Evolutionary conservation across 2,797 vertebrate species (phyloP), one percentile per base, ranked within the genome.

Genomic region (Heliangelus exortis): DNA sequence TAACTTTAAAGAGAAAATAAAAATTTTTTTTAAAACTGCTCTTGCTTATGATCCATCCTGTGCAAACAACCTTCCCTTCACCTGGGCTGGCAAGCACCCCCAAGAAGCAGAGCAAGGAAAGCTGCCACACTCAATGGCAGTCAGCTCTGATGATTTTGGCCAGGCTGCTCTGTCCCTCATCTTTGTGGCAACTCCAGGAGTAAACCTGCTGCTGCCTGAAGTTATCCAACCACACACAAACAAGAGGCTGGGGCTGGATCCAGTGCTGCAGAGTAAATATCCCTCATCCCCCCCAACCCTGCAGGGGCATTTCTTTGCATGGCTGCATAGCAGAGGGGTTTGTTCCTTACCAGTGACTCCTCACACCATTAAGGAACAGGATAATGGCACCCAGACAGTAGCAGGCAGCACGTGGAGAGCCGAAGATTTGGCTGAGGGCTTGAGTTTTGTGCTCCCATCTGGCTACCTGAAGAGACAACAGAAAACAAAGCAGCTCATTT

Each of bases 341-440:
- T 47, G 85, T 12, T 73, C 77, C 98, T 98, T 97, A 99, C 99
- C 99, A 99, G 97, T 99, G 98, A 72, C 98, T 99, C 54, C 99
- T 98, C 87, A 98, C 98, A 7, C 98, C 84, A 45, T 99, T 99
- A 65, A 99, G 98, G 39, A 98, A 84, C 71, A 99, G 84, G 95
- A 99, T 98, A 87, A 98, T 59, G 0, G 96, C 45, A 0, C 98
- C 99, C 82, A 99, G 97, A 90, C 93, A 96, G 97, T 98, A 99
- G 92, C 99, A 99, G 89, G 98, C 99, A 79, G 97, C 15, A 41
- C 86, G 95, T 0, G 99, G 98, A 62, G 99, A 98, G 9, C 98
- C 97, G 2, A 99, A 98, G 84, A 98, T 73, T 78, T 63, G 96
- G 83, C 98, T 98, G 86, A 99, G 97, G 0, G 96, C 93, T 63